Conservation (phyloP, 2,888 invertebrate species). For the Heterodera filipjevi region DNA sequence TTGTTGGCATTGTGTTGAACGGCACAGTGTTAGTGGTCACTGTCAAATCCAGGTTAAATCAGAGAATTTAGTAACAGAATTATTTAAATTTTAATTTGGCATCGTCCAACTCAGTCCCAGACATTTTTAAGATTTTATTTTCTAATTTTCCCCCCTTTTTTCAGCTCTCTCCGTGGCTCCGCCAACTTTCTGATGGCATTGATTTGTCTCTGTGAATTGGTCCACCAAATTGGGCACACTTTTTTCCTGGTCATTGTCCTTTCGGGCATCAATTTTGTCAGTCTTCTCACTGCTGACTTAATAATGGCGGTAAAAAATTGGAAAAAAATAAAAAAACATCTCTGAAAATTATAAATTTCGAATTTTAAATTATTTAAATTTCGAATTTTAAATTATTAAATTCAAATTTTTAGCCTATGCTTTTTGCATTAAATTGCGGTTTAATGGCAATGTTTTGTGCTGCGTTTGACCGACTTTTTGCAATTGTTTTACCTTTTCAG, state of each 20-base stretch:
- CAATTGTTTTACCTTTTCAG: background rate
- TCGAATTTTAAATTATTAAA: background rate
- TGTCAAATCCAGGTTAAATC: background rate
- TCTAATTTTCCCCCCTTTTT: no score
- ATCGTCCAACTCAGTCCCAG: no score
- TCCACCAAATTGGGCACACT: slow-evolving; percentile 13
- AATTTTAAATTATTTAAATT: background rate
- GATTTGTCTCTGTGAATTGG: background rate
- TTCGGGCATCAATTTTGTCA: background rate
- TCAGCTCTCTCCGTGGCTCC: background rate
- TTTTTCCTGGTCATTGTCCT: background rate
- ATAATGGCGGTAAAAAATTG: background rate
- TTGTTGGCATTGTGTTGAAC: background rate
- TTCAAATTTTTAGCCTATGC: slow-evolving; percentile 7
- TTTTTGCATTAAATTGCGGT: background rate
- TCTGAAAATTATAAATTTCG: no score
- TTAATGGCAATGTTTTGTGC: slow-evolving; percentile 20
- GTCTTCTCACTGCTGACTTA: background rate
- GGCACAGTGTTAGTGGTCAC: background rate
- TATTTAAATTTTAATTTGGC: no score
- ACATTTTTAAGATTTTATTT: no score
- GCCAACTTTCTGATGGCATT: slow-evolving; percentile 9
- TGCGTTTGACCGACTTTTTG: slow-evolving; percentile 23
- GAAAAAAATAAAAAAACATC: no score
- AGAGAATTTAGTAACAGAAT: no score